Evolutionary conservation across 2,888 invertebrate genomes (phyloP).

Genomic region (Chymomyza caudatula): DNA sequence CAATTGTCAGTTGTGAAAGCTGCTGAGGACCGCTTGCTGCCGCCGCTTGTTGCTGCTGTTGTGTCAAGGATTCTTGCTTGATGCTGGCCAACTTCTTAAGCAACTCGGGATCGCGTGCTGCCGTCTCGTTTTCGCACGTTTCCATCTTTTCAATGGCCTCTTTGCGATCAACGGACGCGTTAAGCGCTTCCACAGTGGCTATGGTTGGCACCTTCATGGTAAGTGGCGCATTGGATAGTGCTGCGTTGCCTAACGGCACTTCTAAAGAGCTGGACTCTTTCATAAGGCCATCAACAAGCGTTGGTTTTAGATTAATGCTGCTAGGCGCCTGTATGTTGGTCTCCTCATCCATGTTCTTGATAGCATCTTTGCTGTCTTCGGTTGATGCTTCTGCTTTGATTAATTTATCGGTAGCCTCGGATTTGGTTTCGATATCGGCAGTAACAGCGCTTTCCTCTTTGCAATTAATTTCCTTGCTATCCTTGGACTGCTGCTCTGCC

Average conservation of each 20-base stretch:
- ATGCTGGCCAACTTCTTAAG: slow-evolving; percentile 77
- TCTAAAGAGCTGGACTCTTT: slow-evolving; percentile 42
- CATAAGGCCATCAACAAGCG: slow-evolving; percentile 48
- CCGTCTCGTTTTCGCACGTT: slow-evolving; percentile 44
- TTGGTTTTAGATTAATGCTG: slow-evolving; percentile 38
- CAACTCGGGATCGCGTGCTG: slow-evolving; percentile 76
- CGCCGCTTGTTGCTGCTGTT: slow-evolving; percentile 46
- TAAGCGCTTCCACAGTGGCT: slow-evolving; percentile 69
- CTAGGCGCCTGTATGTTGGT: slow-evolving; percentile 76
- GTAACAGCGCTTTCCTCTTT: slow-evolving; percentile 63
- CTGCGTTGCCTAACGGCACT: slow-evolving; percentile 22
- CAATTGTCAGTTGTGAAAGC: slow-evolving; percentile 38
- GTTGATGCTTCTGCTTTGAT: slow-evolving; percentile 53
- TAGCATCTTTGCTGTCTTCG: slow-evolving; percentile 70
- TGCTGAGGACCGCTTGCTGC: slow-evolving; percentile 14
- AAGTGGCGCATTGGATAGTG: slow-evolving; percentile 45
- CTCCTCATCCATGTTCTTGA: slow-evolving; percentile 76
- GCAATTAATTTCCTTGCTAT: slow-evolving; percentile 75
- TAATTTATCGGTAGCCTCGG: slow-evolving; percentile 72
- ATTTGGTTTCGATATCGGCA: slow-evolving; percentile 76
- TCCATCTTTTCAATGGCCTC: slow-evolving; percentile 69
- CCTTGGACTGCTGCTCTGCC: slow-evolving; percentile 76
- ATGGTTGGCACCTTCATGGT: slow-evolving; percentile 74
- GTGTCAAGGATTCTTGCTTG: slow-evolving; percentile 75
- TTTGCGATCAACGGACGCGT: slow-evolving; percentile 72